Evolutionary conservation across 2,113 vertebrate species (phyloP), one percentile per base, ranked within the genome.

Genomic region (Phalacrocorax carbo): DNA sequence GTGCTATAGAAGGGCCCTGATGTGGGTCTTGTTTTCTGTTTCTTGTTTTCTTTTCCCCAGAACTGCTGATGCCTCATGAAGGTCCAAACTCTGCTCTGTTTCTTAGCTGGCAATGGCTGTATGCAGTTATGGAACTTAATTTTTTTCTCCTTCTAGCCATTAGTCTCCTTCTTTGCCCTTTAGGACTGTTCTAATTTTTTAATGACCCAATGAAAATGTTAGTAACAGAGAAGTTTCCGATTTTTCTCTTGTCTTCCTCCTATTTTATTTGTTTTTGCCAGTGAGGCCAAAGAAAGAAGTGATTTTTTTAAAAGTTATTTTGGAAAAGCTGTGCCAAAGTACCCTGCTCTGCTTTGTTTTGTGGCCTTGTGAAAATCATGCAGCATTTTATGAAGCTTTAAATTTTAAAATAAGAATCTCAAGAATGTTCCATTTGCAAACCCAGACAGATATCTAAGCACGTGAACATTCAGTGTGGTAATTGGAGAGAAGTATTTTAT

Each of bases 361-460:
- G 85, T 88, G 61, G 65, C 65, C 76, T 83, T 65, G 15, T 82
- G 78, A 94, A 94, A 91, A 73, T 66, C 42, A 29, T 75, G 65
- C 57, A 84, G 51, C 61, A 51, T 85, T 89, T 97, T 61, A 91
- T 57, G 46, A 83, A 86, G 81, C 54, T 97, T 95, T 95, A 93
- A 15, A 70, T 87, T 87, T 93, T 89, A 91, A 83, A 89, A 25
- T 9, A 52, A 72, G 14, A 68, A 60, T 81, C n/a, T 95, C 65
- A 90, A 54, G 51, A 79, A 75, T 6, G 1, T 91, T 94, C 44
- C 15, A 3, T 86, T 94, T 89, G 55, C 82, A 87, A 68, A 55
- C 55, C 38, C 68, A 87, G 78, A 58, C 52, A 76, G 52, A 51
- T 88, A 90, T 52, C 48, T 79, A 79, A 82, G 61, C 48, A 51